phyloP scores from a whole-genome alignment of 2,888 invertebrate species.

The Tinea semifulvella region DNA sequence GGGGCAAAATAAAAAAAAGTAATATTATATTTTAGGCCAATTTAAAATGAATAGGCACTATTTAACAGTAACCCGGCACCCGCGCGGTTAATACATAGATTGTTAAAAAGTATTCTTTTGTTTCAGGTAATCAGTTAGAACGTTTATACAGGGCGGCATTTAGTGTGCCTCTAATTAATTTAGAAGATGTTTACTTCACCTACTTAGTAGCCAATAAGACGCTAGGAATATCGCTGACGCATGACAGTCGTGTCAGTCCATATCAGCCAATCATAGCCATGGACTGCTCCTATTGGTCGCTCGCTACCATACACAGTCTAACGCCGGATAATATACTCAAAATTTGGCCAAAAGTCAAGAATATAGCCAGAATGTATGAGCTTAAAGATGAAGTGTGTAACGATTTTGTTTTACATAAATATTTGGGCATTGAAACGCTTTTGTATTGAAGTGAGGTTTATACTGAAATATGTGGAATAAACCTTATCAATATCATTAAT shows the following conservation, averaged over 20 bases:
- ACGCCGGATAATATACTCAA: slow-evolving; percentile 28
- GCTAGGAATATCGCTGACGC: slow-evolving; percentile 59
- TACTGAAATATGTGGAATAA: too few relatives aligned
- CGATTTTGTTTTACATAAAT: too few relatives aligned
- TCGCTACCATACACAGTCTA: slow-evolving; percentile 36
- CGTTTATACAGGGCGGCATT: slow-evolving; percentile 62
- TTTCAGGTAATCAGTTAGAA: slow-evolving; percentile 37
- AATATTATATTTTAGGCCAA: too few relatives aligned
- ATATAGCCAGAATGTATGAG: too few relatives aligned
- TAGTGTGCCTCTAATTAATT: slow-evolving; percentile 66
- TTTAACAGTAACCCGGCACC: too few relatives aligned
- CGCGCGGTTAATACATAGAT: too few relatives aligned
- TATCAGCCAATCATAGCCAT: slow-evolving; percentile 29
- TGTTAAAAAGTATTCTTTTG: neutral
- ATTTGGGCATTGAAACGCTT: too few relatives aligned
- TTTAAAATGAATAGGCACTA: too few relatives aligned
- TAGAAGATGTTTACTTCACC: slow-evolving; percentile 79
- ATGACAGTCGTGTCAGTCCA: slow-evolving; percentile 63
- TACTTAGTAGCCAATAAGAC: slow-evolving; percentile 69
- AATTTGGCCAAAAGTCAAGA: slow-evolving; percentile 30
- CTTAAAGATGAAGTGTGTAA: too few relatives aligned
- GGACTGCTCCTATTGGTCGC: slow-evolving; percentile 34
- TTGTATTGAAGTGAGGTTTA: too few relatives aligned
- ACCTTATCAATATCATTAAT: too few relatives aligned
- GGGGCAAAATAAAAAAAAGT: too few relatives aligned